Conservation (phyloP, 30 jellyfish, hydroid and myxozoan genomes). For the Sanderia malayensis region DNA sequence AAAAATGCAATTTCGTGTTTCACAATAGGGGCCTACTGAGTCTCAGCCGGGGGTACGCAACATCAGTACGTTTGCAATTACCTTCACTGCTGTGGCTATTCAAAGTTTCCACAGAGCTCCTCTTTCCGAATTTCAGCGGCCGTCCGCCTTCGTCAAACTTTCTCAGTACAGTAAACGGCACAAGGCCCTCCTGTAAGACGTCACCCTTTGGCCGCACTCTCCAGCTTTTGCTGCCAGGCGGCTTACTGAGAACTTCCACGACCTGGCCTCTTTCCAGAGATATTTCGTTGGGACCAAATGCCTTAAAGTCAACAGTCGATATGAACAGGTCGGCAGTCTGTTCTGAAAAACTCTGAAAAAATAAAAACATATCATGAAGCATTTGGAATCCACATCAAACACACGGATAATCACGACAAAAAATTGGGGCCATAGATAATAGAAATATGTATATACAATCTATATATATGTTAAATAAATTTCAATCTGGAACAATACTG, state of each 20-base stretch:
- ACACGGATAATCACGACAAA: too few relatives aligned
- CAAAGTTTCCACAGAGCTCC: constrained; percentile 85
- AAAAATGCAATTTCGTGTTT: too few relatives aligned
- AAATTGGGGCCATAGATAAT: too few relatives aligned
- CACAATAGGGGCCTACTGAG: too few relatives aligned
- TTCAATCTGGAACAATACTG: too few relatives aligned
- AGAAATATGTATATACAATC: too few relatives aligned
- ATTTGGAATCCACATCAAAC: too few relatives aligned
- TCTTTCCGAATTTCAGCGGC: constrained; percentile 48
- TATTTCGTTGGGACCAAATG: constrained; percentile 71
- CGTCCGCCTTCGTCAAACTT: constrained; percentile 64
- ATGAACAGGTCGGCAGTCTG: constrained; percentile 58
- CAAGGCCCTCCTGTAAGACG: constrained; percentile 85
- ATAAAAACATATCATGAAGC: too few relatives aligned
- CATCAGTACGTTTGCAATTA: constrained; percentile 2
- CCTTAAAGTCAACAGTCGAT: constrained; percentile 64
- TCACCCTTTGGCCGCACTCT: constrained; percentile 78
- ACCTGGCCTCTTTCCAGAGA: constrained; percentile 77
- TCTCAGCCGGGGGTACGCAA: too few relatives aligned
- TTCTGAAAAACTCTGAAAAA: constrained; percentile 68
- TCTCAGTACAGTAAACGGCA: constrained; percentile 66
- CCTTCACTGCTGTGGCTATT: constrained; percentile 99
- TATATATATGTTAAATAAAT: too few relatives aligned
- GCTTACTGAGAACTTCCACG: constrained; percentile 90
- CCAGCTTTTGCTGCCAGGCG: constrained; percentile 97